Percentiles rank a stretch among this genome's conserved stretches.
Evolutionary conservation across 2,113 vertebrate species (phyloP).

Genomic region (Panurus biarmicus): DNA sequence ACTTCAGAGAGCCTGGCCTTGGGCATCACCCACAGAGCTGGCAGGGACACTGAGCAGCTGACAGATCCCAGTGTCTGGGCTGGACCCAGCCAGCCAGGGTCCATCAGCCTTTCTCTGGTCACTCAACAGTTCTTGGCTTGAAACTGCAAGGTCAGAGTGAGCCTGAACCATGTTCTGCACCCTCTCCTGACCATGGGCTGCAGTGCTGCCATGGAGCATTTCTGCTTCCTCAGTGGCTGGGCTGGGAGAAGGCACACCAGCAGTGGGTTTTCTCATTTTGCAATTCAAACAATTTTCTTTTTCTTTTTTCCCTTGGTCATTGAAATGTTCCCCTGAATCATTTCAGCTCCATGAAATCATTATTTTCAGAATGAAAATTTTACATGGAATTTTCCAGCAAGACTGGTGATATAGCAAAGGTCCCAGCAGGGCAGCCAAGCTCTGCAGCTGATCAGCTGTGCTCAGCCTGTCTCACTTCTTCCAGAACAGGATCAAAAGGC

Average conservation of each 20-base stretch:
- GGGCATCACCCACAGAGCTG: background rate
- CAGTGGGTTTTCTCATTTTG: background rate
- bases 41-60: background rate
- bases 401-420: background rate
- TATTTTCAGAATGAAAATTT: background rate
- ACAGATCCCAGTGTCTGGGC: background rate
- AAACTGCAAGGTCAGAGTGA: background rate
- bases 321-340: background rate
- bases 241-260: background rate
- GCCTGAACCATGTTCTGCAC: background rate
- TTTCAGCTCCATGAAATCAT: background rate
- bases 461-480: background rate
- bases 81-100: background rate
- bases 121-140: background rate
- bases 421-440: background rate
- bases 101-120: background rate
- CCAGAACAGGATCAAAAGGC: background rate
- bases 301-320: background rate
- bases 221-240: background rate
- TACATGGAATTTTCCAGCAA: background rate
- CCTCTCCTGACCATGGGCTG: background rate
- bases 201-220: background rate
- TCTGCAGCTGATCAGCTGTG: background rate
- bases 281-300: background rate
- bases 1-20: background rate